phyloP scores from a whole-genome alignment of 1,140 invertebrate genomes.

The Bilobella aurantiaca region DNA sequence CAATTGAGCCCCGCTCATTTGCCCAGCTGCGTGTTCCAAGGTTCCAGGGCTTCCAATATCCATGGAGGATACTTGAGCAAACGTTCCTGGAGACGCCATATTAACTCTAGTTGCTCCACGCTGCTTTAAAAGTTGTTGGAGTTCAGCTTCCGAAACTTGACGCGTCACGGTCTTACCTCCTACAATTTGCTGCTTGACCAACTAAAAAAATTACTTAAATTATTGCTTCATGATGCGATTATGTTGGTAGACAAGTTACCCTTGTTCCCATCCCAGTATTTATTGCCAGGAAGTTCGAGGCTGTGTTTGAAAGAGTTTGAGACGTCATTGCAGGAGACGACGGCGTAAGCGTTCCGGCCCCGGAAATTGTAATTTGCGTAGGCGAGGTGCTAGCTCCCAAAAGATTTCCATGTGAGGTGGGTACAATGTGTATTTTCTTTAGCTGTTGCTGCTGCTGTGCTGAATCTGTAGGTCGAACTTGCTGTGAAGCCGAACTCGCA shows the following conservation, averaged over 20 bases:
- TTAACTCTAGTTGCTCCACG: slow-evolving; percentile 11
- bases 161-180: slow-evolving; percentile 31
- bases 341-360: background rate
- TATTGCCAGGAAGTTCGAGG: background rate
- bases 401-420: slow-evolving; percentile 2
- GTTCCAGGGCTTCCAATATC: no score
- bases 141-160: slow-evolving; percentile 29
- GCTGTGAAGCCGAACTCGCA: background rate
- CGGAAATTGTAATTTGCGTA: background rate
- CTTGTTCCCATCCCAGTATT: background rate
- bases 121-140: slow-evolving; percentile 27
- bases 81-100: no score
- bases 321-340: background rate
- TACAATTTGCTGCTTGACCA: slow-evolving; percentile 30
- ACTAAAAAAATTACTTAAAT: slow-evolving; percentile 7
- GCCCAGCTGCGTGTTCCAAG: no score
- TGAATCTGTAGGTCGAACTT: background rate
- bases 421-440: slow-evolving; percentile 6
- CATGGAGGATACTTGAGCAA: no score
- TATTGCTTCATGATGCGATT: slow-evolving; percentile 1
- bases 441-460: background rate
- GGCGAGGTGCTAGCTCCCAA: slow-evolving; percentile 5
- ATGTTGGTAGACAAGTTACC: background rate
- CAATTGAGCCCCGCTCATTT: no score
- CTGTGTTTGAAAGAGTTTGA: background rate